Conservation (phyloP, 2,113 vertebrate genomes). For the Poeciliopsis occidentalis region DNA sequence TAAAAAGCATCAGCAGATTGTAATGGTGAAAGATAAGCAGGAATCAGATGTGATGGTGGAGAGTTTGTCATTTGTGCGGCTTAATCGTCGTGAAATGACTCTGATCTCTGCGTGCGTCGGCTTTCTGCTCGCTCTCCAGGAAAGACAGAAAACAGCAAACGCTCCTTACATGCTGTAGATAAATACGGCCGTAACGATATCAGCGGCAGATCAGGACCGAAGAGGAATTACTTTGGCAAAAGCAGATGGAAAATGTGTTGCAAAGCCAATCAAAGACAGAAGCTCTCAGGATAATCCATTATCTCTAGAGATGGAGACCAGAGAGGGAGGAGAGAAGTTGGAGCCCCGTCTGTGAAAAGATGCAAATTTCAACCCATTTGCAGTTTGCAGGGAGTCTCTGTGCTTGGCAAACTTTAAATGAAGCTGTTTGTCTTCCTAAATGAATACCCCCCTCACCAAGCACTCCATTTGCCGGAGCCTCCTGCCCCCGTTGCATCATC, state of each 20-base stretch:
- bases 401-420: conserved; percentile 70
- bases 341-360: conserved; percentile 36
- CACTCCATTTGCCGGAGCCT: conserved; percentile 42
- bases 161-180: conserved; percentile 29
- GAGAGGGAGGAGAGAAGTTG: conserved; percentile 10
- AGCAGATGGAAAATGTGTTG: conserved; percentile 35
- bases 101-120: conserved; percentile 1
- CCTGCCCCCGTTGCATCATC: conserved; percentile 52
- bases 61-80: conserved; percentile 27
- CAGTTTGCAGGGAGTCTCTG: conserved; percentile 38
- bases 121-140: conserved; percentile 26
- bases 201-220: conserved; percentile 37
- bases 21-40: conserved; percentile 25
- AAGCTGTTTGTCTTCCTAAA: conserved; percentile 75
- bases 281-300: conserved; percentile 59
- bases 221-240: conserved; percentile 36
- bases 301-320: conserved; percentile 41
- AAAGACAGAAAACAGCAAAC: conserved; percentile 40
- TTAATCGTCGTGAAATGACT: conserved; percentile 38
- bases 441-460: conserved; percentile 56
- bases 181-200: conserved; percentile 48
- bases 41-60: conserved; percentile 38
- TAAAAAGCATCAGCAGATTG: conserved; percentile 16
- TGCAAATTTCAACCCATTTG: conserved; percentile 58
- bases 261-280: conserved; percentile 57